Conservation (phyloP, 2,113 vertebrate species). For the Phyllostomus hastatus region DNA sequence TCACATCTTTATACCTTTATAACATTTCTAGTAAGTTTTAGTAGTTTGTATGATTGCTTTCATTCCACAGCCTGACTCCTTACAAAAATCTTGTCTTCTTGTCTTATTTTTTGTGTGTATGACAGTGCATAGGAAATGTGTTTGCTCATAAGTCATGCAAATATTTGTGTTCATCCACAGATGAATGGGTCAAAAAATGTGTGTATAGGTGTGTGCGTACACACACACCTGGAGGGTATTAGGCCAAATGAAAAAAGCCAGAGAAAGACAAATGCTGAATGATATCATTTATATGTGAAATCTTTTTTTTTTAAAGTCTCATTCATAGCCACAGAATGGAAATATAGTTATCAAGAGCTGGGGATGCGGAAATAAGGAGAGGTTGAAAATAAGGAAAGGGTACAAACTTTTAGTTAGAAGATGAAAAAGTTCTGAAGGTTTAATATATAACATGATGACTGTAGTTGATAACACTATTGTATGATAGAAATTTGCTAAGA, state of each 20-base stretch:
- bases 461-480: background rate
- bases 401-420: background rate
- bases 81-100: background rate
- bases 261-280: background rate
- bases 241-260: background rate
- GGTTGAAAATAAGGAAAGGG: background rate
- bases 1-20: background rate
- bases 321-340: background rate
- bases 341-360: background rate
- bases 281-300: background rate
- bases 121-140: background rate
- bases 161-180: background rate
- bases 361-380: background rate
- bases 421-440: background rate
- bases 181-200: background rate
- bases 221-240: background rate
- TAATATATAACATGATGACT: background rate
- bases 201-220: too few species aligned
- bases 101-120: background rate
- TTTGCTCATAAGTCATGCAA: background rate
- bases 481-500: background rate
- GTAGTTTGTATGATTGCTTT: background rate
- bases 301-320: background rate
- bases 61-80: background rate
- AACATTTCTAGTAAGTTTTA: background rate